Percentiles rank a stretch among this genome's conserved stretches.
Conservation (phyloP, 2,888 invertebrate species). For the Willowsia nigromaculata region DNA sequence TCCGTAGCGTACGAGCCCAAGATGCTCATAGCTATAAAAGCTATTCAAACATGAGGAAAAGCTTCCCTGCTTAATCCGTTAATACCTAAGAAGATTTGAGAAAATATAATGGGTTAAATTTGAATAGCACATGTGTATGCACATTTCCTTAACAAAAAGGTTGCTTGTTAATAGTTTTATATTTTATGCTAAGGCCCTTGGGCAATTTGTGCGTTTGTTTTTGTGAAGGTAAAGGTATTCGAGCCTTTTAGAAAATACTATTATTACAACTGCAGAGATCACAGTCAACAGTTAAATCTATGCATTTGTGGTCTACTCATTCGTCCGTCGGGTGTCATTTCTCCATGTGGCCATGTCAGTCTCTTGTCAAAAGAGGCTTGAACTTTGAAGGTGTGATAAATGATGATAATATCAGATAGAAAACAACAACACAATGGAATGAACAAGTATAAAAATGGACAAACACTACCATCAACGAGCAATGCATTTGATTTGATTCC, state of each 20-base stretch:
- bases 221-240: conserved; percentile 19
- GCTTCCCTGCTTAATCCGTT: conserved; percentile 2
- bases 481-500: conserved; percentile 50
- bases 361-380: conserved; percentile 63
- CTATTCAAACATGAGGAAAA: conserved; percentile 3
- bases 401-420: conserved; percentile 58
- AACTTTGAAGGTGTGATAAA: conserved; percentile 65
- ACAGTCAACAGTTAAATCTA: not conserved
- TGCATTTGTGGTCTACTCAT: not conserved
- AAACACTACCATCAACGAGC: not conserved
- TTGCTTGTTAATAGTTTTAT: not conserved
- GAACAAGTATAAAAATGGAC: conserved; percentile 52
- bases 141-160: not conserved
- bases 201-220: conserved; percentile 24
- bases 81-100: conserved; percentile 23
- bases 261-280: too few species aligned
- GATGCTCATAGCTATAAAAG: not conserved
- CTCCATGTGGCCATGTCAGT: conserved; percentile 66
- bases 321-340: conserved; percentile 61
- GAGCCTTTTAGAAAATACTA: not conserved
- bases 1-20: not conserved
- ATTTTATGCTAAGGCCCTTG: conserved; percentile 20
- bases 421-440: conserved; percentile 34
- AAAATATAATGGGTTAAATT: not conserved
- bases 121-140: not conserved